phyloP scores from a whole-genome alignment of 2,888 invertebrate genomes.

The Tinea semifulvella region DNA sequence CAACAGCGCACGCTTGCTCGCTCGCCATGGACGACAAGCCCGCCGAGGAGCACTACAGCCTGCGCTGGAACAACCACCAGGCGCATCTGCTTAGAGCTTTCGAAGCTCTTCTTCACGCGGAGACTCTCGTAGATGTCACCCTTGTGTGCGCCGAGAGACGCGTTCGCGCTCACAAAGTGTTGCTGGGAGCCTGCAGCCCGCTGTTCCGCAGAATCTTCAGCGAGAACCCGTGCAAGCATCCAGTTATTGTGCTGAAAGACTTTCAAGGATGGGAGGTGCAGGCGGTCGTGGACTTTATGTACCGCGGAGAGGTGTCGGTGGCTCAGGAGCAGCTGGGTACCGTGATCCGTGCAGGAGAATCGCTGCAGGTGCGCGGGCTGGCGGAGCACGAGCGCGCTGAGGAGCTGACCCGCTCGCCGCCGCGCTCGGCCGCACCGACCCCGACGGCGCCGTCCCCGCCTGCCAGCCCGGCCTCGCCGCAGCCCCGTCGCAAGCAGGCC shows the following conservation, averaged over 20 bases:
- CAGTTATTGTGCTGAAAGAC: constrained; percentile 91
- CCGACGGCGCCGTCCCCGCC: constrained; percentile 58
- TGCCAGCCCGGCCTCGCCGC: constrained; percentile 76
- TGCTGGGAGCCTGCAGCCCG: constrained; percentile 88
- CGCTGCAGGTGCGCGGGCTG: constrained; percentile 83
- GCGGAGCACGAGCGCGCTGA: constrained; percentile 70
- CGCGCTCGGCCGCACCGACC: constrained; percentile 45
- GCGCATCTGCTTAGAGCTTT: constrained; percentile 87
- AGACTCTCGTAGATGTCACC: constrained; percentile 89
- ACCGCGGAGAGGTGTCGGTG: constrained; percentile 91
- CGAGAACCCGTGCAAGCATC: constrained; percentile 93
- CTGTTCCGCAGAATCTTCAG: constrained; percentile 89
- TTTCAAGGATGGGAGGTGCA: constrained; percentile 89
- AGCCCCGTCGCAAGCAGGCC: constrained; percentile 86
- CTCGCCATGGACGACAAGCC: constrained; percentile 56
- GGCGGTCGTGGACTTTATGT: constrained; percentile 93
- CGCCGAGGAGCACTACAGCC: constrained; percentile 83
- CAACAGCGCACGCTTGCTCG: constrained; percentile 44
- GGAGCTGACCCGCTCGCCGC: constrained; percentile 46
- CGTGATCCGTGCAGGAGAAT: constrained; percentile 88
- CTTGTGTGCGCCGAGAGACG: constrained; percentile 87
- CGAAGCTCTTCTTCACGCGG: constrained; percentile 86
- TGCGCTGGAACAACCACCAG: constrained; percentile 95
- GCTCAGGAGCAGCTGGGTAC: constrained; percentile 84
- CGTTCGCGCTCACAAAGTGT: constrained; percentile 90